A percentile compares a stretch with the other conserved stretches of the same genome.
Evolutionary conservation across 23 tunicate genomes (phyloP).

Genomic region (Ascidia mentula): DNA sequence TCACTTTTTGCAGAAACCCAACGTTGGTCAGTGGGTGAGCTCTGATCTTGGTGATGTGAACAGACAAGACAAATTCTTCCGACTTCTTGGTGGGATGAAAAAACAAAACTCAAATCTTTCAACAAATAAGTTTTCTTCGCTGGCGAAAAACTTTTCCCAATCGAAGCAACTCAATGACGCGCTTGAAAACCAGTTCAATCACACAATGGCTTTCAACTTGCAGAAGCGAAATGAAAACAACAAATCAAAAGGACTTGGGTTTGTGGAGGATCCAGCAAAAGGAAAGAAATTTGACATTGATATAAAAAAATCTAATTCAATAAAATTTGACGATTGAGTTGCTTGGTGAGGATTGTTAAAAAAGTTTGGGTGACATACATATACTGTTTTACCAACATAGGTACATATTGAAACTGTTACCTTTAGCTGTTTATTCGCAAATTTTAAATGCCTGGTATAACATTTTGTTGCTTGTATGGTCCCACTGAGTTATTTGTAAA

Average conservation of each 20-base stretch:
- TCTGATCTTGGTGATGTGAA: conserved; percentile 9
- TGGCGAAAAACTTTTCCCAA: conserved; percentile 18
- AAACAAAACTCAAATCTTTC: background rate
- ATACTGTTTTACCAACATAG: no score
- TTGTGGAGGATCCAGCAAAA: conserved; percentile 45
- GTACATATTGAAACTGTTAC: no score
- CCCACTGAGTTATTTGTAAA: no score
- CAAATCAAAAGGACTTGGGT: conserved; percentile 46
- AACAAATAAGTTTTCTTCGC: conserved; percentile 7
- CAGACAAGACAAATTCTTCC: conserved; percentile 30
- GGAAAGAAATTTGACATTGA: conserved; percentile 49
- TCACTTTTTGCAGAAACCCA: background rate
- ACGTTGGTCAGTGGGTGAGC: conserved; percentile 38
- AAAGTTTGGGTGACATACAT: no score
- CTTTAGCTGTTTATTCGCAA: no score
- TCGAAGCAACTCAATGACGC: conserved; percentile 9
- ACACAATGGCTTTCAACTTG: conserved; percentile 36
- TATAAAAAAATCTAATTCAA: conserved; percentile 38
- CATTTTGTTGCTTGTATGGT: no score
- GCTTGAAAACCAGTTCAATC: conserved; percentile 32
- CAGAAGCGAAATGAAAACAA: conserved; percentile 54
- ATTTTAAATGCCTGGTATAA: no score
- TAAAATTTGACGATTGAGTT: conserved; percentile 11
- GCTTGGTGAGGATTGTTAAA: no score
- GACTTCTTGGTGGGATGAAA: conserved; percentile 40